Conservation (phyloP, 2,113 vertebrate genomes). For the Ariopsis seemanni region DNA sequence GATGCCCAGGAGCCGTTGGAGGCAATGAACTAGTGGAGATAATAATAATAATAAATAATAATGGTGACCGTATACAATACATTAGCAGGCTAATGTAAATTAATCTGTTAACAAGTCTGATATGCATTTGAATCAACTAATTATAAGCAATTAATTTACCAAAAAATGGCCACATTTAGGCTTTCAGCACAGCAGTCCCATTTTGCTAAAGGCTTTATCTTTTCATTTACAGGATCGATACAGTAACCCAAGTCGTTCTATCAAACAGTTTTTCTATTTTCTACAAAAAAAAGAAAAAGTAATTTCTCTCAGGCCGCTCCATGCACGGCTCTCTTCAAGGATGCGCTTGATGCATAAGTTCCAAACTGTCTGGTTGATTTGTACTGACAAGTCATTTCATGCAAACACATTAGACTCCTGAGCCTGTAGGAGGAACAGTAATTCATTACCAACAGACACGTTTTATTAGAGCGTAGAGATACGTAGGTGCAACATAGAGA, state of each 20-base stretch:
- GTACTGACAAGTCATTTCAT: slow-evolving; percentile 48
- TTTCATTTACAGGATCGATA: slow-evolving; percentile 25
- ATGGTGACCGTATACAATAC: slow-evolving; percentile 10
- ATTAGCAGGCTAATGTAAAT: slow-evolving; percentile 3
- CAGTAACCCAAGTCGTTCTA: slow-evolving; percentile 19
- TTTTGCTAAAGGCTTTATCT: neutral
- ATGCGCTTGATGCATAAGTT: slow-evolving; percentile 39
- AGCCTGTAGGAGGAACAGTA: slow-evolving; percentile 43
- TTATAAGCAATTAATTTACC: neutral
- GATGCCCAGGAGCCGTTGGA: no score
- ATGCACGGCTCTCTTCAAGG: neutral
- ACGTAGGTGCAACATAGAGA: slow-evolving; percentile 38
- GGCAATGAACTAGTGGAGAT: slow-evolving; percentile 31
- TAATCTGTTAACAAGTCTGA: slow-evolving; percentile 14
- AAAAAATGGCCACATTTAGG: neutral
- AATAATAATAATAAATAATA: slow-evolving; percentile 5
- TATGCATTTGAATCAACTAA: slow-evolving; percentile 24
- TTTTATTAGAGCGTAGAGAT: slow-evolving; percentile 48
- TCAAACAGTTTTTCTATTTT: slow-evolving; percentile 8
- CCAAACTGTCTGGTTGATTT: slow-evolving; percentile 44
- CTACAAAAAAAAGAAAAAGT: neutral
- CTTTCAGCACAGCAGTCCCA: slow-evolving; percentile 26
- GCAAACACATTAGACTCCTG: slow-evolving; percentile 50
- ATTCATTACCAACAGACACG: slow-evolving; percentile 44
- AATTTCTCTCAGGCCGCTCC: neutral